Base-by-base conservation (phyloP, 2,888 invertebrate species). In the Ommatoiulus sabulosus region DNA sequence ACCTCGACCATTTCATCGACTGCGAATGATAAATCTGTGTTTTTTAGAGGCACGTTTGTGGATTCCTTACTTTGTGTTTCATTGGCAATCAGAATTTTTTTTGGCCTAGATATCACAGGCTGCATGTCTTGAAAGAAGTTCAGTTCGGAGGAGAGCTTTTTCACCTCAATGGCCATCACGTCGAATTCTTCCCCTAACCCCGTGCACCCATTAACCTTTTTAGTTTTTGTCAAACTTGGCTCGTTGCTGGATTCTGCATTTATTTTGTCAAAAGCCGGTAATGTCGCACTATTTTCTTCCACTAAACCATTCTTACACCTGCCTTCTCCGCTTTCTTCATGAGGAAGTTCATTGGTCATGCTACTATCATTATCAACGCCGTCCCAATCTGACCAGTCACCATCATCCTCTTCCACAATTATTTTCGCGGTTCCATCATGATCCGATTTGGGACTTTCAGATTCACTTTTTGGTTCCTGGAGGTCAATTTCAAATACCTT, bases 71-170 rank as follows among this genome's bases (percentile, higher is more conserved):
- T 7, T n/a, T 63, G n/a, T 4, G 17, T n/a, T n/a, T 63, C 63
- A 6, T 4, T 6, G 17, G 24, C 72, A n/a, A 72, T 4, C 24
- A 24, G 20, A 8, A 72, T 24, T n/a, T 72, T 10, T 8, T 6
- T 7, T 24, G 72, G 72, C 72, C 72, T 72, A 1, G 72, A 72
- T 72, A 88, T 88, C 43, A 57, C 63, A 15, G 88, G 88, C 86
- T 88, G 86, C 88, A 88, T 88, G 57, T 88, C 88, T 17, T 44
- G 48, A 63, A 88, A 88, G 57, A 86, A 88, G 63, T 88, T 84
- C 44, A 44, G 20, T 46, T 88, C 88, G 43, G 24, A 44, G 15
- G 48, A 46, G 17, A 44, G 86, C 44, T 84, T 88, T 44, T 46
- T 86, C 12, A 84, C 72, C 44, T 88, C 84, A 12, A 88, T 44